Evolutionary conservation across 2,113 vertebrate species (phyloP).

Genomic region (Percina caprodes): DNA sequence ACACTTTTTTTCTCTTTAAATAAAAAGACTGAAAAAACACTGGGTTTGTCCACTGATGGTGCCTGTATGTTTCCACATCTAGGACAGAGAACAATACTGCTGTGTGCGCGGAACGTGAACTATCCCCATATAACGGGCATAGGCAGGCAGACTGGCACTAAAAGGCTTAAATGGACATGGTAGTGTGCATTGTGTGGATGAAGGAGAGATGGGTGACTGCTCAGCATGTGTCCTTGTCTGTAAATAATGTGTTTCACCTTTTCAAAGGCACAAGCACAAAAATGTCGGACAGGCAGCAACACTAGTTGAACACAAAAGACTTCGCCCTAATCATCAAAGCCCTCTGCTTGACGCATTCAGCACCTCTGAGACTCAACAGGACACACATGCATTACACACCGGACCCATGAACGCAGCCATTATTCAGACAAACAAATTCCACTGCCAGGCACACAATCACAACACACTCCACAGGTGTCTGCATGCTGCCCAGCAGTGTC

Average conservation of each 20-base stretch:
- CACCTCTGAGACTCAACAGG: conserved; percentile 49
- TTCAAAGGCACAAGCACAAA: conserved; percentile 59
- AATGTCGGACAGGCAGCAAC: conserved; percentile 50
- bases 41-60: neutral
- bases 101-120: conserved; percentile 44
- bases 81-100: conserved; percentile 22
- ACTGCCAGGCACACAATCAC: conserved; percentile 20
- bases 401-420: neutral
- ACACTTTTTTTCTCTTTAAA: neutral
- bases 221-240: conserved; percentile 68
- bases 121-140: conserved; percentile 32
- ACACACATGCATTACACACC: conserved; percentile 26
- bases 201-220: conserved; percentile 61
- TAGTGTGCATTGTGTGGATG: conserved; percentile 49
- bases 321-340: conserved; percentile 40
- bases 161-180: conserved; percentile 61
- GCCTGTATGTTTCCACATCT: conserved; percentile 21
- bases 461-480: conserved; percentile 45
- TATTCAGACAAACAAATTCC: conserved; percentile 42
- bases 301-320: conserved; percentile 26
- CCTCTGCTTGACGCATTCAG: conserved; percentile 6
- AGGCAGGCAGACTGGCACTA: conserved; percentile 55
- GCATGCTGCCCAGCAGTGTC: conserved; percentile 36
- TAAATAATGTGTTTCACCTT: conserved; percentile 70
- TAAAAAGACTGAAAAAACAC: neutral